Conservation (phyloP, 1,140 invertebrate genomes). For the Dinothrombium tinctorium region DNA sequence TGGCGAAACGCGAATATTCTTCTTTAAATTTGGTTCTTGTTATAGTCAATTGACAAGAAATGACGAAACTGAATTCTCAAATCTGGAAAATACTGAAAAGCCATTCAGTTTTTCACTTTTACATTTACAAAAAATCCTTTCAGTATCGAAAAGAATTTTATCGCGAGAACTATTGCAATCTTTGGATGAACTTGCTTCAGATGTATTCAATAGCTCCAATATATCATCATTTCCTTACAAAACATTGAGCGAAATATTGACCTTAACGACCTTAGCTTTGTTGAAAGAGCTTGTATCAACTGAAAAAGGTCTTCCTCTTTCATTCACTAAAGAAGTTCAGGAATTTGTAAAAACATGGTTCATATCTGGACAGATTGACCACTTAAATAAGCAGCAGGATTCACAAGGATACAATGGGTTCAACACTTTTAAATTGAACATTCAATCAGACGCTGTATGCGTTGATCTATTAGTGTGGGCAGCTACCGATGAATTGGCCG, state of each 20-base stretch:
- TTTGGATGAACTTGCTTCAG: slow-evolving; percentile 54
- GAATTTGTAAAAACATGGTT: slow-evolving; percentile 69
- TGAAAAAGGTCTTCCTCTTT: slow-evolving; percentile 43
- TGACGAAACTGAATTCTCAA: slow-evolving; percentile 18
- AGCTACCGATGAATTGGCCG: slow-evolving; percentile 33
- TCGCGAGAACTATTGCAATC: slow-evolving; percentile 50
- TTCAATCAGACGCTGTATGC: slow-evolving; percentile 88
- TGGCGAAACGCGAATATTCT: slow-evolving; percentile 47
- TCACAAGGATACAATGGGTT: slow-evolving; percentile 44
- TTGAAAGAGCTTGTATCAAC: slow-evolving; percentile 69
- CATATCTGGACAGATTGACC: slow-evolving; percentile 68
- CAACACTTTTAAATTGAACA: slow-evolving; percentile 80
- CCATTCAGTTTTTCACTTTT: slow-evolving; percentile 22
- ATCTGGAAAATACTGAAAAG: slow-evolving; percentile 18
- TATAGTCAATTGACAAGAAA: slow-evolving; percentile 26
- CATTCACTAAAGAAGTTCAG: slow-evolving; percentile 82
- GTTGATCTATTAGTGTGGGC: slow-evolving; percentile 94
- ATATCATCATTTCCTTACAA: slow-evolving; percentile 58
- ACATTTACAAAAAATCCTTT: slow-evolving; percentile 20
- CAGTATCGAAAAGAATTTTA: slow-evolving; percentile 52
- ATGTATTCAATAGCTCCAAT: slow-evolving; percentile 30
- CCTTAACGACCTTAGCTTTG: slow-evolving; percentile 72
- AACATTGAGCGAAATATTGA: slow-evolving; percentile 80
- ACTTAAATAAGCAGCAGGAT: slow-evolving; percentile 27
- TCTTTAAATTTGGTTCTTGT: slow-evolving; percentile 71